A percentile compares a stretch with the other conserved stretches of the same genome.
These are phyloP conservation scores for Pterocles burchelli DNA, from an alignment of 2,113 vertebrate genomes.

Conservation along the genomic window DNA sequence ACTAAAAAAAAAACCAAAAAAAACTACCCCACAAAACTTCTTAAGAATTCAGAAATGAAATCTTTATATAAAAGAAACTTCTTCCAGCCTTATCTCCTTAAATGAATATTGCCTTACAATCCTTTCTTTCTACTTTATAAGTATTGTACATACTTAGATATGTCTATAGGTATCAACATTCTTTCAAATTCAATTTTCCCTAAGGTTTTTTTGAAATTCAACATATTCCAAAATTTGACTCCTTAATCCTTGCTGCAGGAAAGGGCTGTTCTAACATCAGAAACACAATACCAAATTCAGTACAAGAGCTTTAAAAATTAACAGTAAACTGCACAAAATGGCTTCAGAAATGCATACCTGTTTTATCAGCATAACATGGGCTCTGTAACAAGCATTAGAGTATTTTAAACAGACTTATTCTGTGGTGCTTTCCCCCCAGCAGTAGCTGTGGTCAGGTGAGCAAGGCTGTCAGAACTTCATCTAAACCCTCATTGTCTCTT, in stretches of 20 bases:
- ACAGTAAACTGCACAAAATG: neutral
- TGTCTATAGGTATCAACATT: neutral
- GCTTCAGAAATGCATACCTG: neutral
- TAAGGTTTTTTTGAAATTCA: neutral
- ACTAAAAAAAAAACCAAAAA: neutral
- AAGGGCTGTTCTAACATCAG: neutral
- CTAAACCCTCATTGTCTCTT: neutral
- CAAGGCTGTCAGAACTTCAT: neutral
- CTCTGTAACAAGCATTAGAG: neutral
- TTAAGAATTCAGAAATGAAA: neutral
- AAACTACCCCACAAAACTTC: neutral
- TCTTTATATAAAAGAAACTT: neutral
- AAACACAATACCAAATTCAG: neutral
- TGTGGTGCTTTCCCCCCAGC: neutral
- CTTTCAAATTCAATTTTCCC: neutral
- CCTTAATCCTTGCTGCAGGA: neutral
- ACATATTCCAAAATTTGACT: neutral
- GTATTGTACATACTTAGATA: neutral
- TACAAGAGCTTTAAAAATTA: neutral
- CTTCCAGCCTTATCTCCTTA: neutral
- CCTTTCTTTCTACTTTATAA: neutral
- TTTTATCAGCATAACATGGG: neutral
- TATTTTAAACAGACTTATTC: neutral
- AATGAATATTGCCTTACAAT: neutral
- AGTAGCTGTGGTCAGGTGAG: neutral